Base-by-base conservation (phyloP, 2,113 vertebrate genomes). In the Tinamus guttatus region DNA sequence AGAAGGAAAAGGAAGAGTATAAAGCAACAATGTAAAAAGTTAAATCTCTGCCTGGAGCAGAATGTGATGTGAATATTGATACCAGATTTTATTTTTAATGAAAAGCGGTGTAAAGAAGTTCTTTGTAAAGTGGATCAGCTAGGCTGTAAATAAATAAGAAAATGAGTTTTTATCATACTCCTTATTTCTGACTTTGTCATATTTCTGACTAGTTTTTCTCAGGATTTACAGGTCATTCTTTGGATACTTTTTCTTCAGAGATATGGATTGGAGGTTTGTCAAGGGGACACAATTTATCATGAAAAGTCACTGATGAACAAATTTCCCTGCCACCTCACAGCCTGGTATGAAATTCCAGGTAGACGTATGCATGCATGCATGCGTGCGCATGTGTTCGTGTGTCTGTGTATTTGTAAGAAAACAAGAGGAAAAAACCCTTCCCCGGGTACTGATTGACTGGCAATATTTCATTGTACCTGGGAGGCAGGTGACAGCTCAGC, bases 281-380 rank as follows among this genome's bases (percentile, higher is more conserved):
- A 96, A 90, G 90, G 94, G 96, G 96, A 93, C 96, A 93, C 97
- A 98, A 97, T 98, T 98, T 98, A 98, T 98, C 98, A 98, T 98
- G 98, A 98, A 98, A 98, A 98, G 97, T 98, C 97, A 96, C 95
- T 97, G 98, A 98, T 97, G 98, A 98, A 98, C 97, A 98, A 98
- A 99, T 98, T 97, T 98, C 97, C 82, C 97, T 98, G 98, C 96
- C 98, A 98, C 98, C 98, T 98, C 98, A 98, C 95, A 98, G 97
- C 77, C 90, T 96, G 90, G 91, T 98, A 97, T 98, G 98, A 98
- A 98, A 98, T 97, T 98, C 95, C 76, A 98, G 96, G 45, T 24
- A 22, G 9, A 49, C 24, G 49, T 49, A 98, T 98, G 98, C 97
- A 74, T n/a, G 14, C 28, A 17, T 30, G 28, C 21, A 49, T 56